Evolutionary conservation across 2,888 invertebrate species (phyloP).

Genomic region (Volucella inanis): DNA sequence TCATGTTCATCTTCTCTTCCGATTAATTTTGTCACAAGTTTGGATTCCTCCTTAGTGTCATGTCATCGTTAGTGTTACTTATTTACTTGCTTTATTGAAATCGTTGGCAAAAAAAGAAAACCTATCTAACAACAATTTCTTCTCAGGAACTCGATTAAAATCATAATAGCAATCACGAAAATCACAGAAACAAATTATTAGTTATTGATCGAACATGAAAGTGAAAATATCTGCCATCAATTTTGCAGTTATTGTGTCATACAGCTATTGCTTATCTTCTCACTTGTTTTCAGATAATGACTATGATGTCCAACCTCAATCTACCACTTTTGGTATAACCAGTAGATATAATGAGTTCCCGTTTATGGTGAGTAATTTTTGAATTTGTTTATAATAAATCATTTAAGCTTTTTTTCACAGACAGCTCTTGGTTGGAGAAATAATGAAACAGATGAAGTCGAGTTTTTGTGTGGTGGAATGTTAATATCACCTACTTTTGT

Average conservation of each 20-base stretch:
- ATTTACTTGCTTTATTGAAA: constrained; percentile 32
- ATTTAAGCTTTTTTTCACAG: constrained; percentile 21
- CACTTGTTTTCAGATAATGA: constrained; percentile 28
- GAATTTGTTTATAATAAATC: not conserved
- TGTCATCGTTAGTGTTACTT: constrained; percentile 4
- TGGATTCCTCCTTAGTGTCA: not conserved
- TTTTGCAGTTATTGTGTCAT: constrained; percentile 17
- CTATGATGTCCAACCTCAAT: constrained; percentile 35
- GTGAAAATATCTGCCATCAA: constrained; percentile 18
- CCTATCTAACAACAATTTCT: constrained; percentile 34
- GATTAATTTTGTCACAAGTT: not conserved
- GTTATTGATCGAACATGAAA: constrained; percentile 49
- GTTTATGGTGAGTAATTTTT: constrained; percentile 44
- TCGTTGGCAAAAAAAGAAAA: constrained; percentile 19
- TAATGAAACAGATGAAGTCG: constrained; percentile 28
- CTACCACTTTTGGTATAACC: constrained; percentile 51
- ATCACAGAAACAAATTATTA: not conserved
- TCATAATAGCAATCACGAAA: constrained; percentile 5
- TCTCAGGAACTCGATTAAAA: constrained; percentile 14
- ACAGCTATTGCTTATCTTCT: constrained; percentile 3
- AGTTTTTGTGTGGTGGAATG: constrained; percentile 61
- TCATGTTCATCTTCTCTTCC: too few relatives aligned
- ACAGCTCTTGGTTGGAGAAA: constrained; percentile 60
- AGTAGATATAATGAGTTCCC: constrained; percentile 50
- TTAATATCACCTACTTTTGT: constrained; percentile 50